phyloP scores from a whole-genome alignment of 1,140 invertebrate genomes.

The Drosophila jambulina region DNA sequence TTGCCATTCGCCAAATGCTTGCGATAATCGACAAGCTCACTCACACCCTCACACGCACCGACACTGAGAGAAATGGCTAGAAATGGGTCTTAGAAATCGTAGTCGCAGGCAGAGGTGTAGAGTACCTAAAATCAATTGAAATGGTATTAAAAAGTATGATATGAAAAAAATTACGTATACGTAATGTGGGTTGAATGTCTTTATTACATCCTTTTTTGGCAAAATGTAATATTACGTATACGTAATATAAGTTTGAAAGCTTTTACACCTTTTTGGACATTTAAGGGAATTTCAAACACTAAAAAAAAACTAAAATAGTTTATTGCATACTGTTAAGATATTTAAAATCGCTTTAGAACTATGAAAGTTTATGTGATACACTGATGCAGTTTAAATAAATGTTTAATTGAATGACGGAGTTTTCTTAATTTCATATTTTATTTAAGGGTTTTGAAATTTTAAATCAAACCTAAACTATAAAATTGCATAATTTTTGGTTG shows the following conservation, averaged over 20 bases:
- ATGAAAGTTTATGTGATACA: no score
- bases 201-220: no score
- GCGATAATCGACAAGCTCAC: conserved; percentile 46
- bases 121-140: not conserved
- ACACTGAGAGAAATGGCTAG: not conserved
- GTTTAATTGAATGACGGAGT: no score
- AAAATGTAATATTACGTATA: not conserved
- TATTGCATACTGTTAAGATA: no score
- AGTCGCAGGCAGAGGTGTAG: not conserved
- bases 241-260: not conserved
- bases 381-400: no score
- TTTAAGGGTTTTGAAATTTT: no score
- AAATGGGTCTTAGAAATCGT: no score
- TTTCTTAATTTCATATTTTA: no score
- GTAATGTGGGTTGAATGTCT: not conserved
- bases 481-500: no score
- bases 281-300: not conserved
- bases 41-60: conserved; percentile 8
- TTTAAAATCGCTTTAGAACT: no score
- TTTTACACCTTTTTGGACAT: not conserved
- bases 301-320: not conserved
- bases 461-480: no score
- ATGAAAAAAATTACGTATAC: not conserved
- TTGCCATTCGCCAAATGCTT: conserved; percentile 55
- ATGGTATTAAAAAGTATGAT: not conserved